phyloP scores from a whole-genome alignment of 2,113 vertebrate species.

The Dolichotis patagonum region DNA sequence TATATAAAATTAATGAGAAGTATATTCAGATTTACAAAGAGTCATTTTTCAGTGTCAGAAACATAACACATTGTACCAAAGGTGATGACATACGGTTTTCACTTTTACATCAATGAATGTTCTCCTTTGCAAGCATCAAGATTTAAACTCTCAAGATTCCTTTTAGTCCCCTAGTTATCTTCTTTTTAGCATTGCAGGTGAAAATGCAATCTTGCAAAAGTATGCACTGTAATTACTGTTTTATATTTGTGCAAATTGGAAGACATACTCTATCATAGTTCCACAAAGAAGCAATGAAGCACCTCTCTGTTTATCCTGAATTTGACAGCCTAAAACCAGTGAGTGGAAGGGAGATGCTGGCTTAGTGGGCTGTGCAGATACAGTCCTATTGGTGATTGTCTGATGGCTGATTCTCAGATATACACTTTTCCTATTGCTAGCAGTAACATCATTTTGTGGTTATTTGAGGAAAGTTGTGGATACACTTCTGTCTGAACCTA shows the following conservation, averaged over 20 bases:
- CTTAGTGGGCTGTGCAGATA: accelerated
- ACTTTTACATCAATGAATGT: not conserved
- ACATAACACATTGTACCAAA: not conserved
- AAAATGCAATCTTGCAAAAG: not conserved
- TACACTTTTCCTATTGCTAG: accelerated
- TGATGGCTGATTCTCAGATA: not conserved
- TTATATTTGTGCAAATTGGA: not conserved
- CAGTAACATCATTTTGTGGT: not conserved
- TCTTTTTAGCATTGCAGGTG: not conserved
- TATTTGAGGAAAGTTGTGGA: not conserved
- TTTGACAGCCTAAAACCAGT: not conserved
- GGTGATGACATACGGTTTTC: not conserved
- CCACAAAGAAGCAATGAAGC: not conserved
- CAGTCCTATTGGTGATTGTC: not conserved
- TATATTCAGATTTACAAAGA: not conserved
- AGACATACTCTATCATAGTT: accelerated
- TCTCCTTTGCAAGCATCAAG: not conserved
- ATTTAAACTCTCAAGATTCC: not conserved
- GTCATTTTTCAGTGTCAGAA: not conserved
- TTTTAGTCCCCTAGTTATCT: not conserved
- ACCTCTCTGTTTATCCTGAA: not conserved
- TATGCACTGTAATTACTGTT: not conserved
- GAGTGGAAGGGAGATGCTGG: too few species aligned
- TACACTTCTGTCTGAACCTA: not conserved
- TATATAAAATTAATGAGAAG: not conserved